These are phyloP conservation scores for Pseudonaja textilis DNA, from an alignment of 2,113 vertebrate genomes.

Conservation along the genomic window DNA sequence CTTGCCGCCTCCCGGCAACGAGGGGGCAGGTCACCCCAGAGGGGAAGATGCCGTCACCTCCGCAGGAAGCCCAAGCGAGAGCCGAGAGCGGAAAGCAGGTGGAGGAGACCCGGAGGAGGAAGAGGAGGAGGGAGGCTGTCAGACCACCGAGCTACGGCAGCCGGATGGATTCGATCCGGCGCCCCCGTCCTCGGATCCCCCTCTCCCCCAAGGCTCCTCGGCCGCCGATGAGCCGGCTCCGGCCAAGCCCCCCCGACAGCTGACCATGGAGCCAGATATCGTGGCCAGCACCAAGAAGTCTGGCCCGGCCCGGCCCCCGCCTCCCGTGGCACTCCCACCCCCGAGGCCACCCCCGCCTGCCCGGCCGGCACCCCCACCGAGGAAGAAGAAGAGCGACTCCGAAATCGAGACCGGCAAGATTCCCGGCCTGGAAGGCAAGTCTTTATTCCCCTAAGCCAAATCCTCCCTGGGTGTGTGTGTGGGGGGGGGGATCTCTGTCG, in stretches of 20 bases:
- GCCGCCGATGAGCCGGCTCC: constrained; percentile 72
- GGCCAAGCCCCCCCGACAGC: constrained; percentile 86
- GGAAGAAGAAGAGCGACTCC: constrained; percentile 84
- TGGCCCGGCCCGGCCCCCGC: constrained; percentile 86
- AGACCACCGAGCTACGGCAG: constrained; percentile 61
- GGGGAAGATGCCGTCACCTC: constrained; percentile 41
- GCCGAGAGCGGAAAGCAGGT: constrained; percentile 44
- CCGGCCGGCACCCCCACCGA: constrained; percentile 80
- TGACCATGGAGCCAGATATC: constrained; percentile 91
- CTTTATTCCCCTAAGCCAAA: not conserved
- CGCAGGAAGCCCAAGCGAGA: constrained; percentile 45
- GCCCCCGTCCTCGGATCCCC: constrained; percentile 57
- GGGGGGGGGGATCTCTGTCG: not conserved
- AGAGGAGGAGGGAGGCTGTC: constrained; percentile 48
- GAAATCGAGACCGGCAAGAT: constrained; percentile 81
- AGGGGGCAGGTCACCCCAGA: constrained; percentile 51
- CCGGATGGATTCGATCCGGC: constrained; percentile 75
- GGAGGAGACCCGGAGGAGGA: constrained; percentile 51
- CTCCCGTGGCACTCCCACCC: constrained; percentile 82
- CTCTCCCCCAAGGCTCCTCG: constrained; percentile 68
- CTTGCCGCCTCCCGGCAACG: constrained; percentile 45
- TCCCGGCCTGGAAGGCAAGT: constrained; percentile 84
- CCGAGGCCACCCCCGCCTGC: constrained; percentile 90
- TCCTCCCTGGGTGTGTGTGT: too few relatives aligned
- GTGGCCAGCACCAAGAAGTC: constrained; percentile 97